Evolutionary conservation across 2,113 vertebrate species (phyloP), one percentile per base, ranked within the genome.

Genomic region (Pelusios castaneus): DNA sequence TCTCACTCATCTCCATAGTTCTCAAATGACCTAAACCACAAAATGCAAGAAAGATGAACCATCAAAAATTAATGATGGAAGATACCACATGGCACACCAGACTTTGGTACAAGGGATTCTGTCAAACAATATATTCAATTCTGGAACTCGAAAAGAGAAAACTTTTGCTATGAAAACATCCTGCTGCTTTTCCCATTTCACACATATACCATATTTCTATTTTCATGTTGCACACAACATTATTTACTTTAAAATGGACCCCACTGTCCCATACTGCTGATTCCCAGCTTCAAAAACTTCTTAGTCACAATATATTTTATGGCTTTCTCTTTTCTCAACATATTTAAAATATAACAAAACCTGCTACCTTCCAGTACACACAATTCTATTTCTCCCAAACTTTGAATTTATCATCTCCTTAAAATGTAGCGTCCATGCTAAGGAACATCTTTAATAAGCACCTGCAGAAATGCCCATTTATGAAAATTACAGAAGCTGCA

Each of bases 31-130:
- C 29, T 41, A 73, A 10, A 41, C 25, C 79, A 82, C 11, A 8
- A 94, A n/a, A 89, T 89, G 11, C 3, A 79, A 75, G 22, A 84
- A 94, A 87, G 95, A 86, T 31, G 11, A 89, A 84, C 17, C 51
- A 47, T 84, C 3, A 60, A 10, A 56, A 6, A 89, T 7, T 34
- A 4, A 11, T 1, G 29, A 3, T 29, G 19, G 38, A 95, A 95
- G 90, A 41, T 45, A 34, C 76, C 84, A 45, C 21, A 88, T 80
- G 73, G 47, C 25, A 91, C 60, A 67, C 13, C 17, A 87, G 13
- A 75, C 14, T 38, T 24, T 0, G 52, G 47, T n/a, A 60, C 6
- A 84, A 89, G 34, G 0, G 6, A 90, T 29, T 85, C 21, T 24
- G 6, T 81, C 1, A 75, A 73, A 75, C 21, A 54, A 90, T 78